Base-by-base conservation (phyloP, 2,888 invertebrate genomes). In the Ennomos quercinarius region DNA sequence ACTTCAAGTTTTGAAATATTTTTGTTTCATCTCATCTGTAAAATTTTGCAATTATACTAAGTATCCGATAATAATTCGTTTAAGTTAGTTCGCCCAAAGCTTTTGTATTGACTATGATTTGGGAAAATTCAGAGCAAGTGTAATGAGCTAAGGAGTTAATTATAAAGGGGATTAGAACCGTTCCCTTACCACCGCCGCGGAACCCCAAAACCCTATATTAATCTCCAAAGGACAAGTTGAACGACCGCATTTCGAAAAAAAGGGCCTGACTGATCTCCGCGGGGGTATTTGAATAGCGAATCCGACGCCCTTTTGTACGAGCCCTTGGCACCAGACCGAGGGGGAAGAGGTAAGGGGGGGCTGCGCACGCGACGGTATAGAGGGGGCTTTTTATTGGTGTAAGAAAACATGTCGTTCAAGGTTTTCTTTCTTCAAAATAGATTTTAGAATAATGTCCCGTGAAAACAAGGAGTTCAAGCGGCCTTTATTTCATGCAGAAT, bases 191-290 rank as follows among this genome's bases (percentile, higher is more conserved):
- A 17, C 9, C 9, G 34, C 36, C 11, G 42, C 50, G 35, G 44
- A 57, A 41, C 66, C 63, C 63, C 53, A 61, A 62, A 50, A 43
- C 53, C 53, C 40, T 72, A 73, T 73, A 73, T 80, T 71, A 68
- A 68, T 53, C 55, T 48, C 57, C 64, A 72, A 75, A 74, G 71
- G 73, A 75, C 82, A 80, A 79, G 86, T 87, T 86, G 86, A 86
- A 87, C 77, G 86, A 87, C 86, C 87, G 77, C 58, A 40, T 46
- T 13, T 12, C 39, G 49, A 49, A 53, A 67, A 66, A 68, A 63
- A 55, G 47, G 54, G 41, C 58, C 67, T 56, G 17, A 17, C 5
- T 27, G 27, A 67, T 68, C 67, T 55, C 54, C 54, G 57, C 66
- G 64, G 73, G 73, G 72, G 49, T 64, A 49, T 57, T 61, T 76